phyloP scores from a whole-genome alignment of 2,113 vertebrate species.

The Macaca mulatta region DNA sequence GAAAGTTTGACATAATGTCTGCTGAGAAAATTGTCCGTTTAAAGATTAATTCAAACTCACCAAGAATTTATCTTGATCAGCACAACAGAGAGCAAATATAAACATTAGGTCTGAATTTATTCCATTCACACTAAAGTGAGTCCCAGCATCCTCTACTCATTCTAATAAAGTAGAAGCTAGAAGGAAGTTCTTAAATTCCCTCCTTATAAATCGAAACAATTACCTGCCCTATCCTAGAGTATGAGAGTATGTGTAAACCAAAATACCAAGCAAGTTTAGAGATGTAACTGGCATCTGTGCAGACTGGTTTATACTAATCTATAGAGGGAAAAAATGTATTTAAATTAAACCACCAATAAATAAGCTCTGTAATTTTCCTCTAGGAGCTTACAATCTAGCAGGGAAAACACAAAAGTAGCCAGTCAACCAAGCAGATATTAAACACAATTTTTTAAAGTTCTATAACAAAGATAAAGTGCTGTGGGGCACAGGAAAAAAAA shows the following conservation, averaged over 20 bases:
- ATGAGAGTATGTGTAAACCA: not conserved
- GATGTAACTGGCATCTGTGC: not conserved
- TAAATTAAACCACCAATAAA: slow-evolving; percentile 44
- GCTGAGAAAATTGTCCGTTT: not conserved
- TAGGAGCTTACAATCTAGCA: not conserved
- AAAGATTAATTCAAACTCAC: slow-evolving; percentile 23
- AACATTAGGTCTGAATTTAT: not conserved
- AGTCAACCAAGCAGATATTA: not conserved
- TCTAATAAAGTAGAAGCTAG: not conserved
- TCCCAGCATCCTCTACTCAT: not conserved
- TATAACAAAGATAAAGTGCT: slow-evolving; percentile 35
- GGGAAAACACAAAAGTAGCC: not conserved
- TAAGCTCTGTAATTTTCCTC: not conserved
- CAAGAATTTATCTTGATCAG: not conserved
- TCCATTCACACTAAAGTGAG: not conserved
- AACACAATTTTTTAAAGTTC: slow-evolving; percentile 2
- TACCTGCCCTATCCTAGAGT: not conserved
- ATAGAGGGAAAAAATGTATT: slow-evolving; percentile 10
- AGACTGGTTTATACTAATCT: not conserved
- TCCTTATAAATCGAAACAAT: slow-evolving; percentile 34
- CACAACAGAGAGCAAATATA: slow-evolving; percentile 10
- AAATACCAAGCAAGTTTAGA: not conserved
- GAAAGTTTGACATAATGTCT: not conserved
- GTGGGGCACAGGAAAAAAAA: not conserved
- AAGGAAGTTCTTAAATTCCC: slow-evolving; percentile 14